Evolutionary conservation across 1,140 invertebrate genomes (phyloP), one percentile per base, ranked within the genome.

Genomic region (Tetragonula clypearis): DNA sequence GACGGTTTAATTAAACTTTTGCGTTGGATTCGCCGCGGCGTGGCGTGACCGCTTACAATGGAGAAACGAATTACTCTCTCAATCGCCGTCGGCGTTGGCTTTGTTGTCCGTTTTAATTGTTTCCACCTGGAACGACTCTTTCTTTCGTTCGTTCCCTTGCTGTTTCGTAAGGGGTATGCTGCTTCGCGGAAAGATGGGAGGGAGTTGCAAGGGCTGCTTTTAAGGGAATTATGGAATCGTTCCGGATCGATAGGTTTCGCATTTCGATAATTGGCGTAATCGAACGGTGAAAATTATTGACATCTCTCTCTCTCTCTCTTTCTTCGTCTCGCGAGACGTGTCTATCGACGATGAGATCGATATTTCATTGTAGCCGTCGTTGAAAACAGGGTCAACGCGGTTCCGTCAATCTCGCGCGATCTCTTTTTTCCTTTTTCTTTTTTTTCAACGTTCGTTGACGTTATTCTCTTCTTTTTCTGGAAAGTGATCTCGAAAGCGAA

Each of bases 1-100:
- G 85, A 30, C 84, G 84, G 86, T 92, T 93, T 93, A 93, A 93
- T 93, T 92, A 93, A 93, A 93, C 87, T 93, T 90, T 88, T 65
- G 83, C 82, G 82, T 86, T 85, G 71, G 79, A 90, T 90, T 90
- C 84, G 86, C 82, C 86, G 41, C 41, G 41, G 30, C 23, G 55
- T 68, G 21, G 23, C 73, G 58, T n/a, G 30, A 30, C 15, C 75
- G 56, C 21, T 80, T 87, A 88, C 87, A 91, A 91, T 86, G 71
- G 86, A 90, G 90, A 90, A 89, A 89, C 85, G 88, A 93, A 90
- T 92, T 93, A 90, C 86, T 91, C 85, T 86, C 85, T 30, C 30
- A 72, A 86, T 86, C 83, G 82, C 87, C 75, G 23, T 58, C 60
- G 79, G 71, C 86, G 26, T 41, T 49, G 60, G 81, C 87, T 91